Conservation (phyloP, 2,797 vertebrate genomes). For the Cossypha dichroa region DNA sequence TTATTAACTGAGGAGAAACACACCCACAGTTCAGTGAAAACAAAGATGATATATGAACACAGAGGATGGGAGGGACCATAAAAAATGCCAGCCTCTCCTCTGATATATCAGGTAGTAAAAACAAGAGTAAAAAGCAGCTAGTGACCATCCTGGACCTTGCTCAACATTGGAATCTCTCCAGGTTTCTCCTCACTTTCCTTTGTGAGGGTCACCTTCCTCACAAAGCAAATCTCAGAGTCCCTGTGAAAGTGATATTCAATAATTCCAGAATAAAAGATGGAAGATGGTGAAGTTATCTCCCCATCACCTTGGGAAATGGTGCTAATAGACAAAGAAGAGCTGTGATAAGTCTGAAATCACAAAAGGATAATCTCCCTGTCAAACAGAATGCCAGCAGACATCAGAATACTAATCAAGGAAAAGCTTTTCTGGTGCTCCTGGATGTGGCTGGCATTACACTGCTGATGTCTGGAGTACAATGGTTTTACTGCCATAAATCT, state of each 20-base stretch:
- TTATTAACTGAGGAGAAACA: neutral
- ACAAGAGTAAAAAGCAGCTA: neutral
- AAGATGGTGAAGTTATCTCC: neutral
- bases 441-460: neutral
- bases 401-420: constrained; percentile 24
- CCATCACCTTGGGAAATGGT: neutral
- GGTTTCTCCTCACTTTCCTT: neutral
- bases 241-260: neutral
- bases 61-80: neutral
- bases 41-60: neutral
- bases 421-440: neutral
- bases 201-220: neutral
- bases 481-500: neutral
- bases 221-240: neutral
- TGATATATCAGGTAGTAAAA: neutral
- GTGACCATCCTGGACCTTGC: neutral
- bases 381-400: neutral
- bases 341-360: neutral
- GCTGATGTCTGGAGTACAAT: neutral
- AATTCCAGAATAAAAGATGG: neutral
- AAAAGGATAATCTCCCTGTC: constrained; percentile 5
- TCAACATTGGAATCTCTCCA: neutral
- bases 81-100: neutral
- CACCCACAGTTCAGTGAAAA: neutral
- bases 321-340: neutral